These are phyloP conservation scores for Oasisia sp. DNA, from an alignment of 2,888 invertebrate genomes.

Conservation along the genomic window DNA sequence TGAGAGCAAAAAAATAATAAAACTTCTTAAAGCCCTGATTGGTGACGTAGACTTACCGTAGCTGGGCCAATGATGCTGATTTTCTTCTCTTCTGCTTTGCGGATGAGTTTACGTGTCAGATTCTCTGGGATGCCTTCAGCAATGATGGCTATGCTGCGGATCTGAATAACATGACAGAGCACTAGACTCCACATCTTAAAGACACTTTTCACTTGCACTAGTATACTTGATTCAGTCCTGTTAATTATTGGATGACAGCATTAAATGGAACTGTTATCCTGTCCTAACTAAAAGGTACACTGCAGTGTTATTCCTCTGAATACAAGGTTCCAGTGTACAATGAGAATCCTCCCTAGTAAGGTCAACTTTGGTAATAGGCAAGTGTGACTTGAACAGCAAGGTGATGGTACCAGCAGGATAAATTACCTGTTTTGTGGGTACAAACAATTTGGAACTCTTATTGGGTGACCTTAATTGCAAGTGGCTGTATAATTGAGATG, in stretches of 20 bases:
- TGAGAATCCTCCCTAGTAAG: no score
- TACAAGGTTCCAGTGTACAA: no score
- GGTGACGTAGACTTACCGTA: conserved; percentile 61
- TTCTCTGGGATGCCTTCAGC: conserved; percentile 99
- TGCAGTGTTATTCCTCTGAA: no score
- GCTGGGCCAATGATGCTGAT: conserved; percentile 93
- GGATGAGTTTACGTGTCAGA: conserved; percentile 91
- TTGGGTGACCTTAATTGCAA: no score
- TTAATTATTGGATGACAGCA: not conserved
- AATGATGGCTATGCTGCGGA: conserved; percentile 95
- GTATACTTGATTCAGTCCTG: not conserved
- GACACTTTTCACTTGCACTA: not conserved
- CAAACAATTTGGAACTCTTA: no score
- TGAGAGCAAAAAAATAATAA: not conserved
- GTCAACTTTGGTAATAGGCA: no score
- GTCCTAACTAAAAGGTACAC: no score
- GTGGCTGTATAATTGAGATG: no score
- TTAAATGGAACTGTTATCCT: no score
- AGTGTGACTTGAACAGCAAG: no score
- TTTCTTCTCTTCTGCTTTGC: conserved; percentile 80
- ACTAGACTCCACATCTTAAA: not conserved
- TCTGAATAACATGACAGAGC: conserved; percentile 68
- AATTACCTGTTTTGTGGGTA: no score
- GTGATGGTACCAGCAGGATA: no score
- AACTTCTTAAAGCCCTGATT: not conserved